Evolutionary conservation across 2,113 vertebrate species (phyloP), one percentile per base, ranked within the genome.

Genomic region (Acrocephalus arundinaceus): DNA sequence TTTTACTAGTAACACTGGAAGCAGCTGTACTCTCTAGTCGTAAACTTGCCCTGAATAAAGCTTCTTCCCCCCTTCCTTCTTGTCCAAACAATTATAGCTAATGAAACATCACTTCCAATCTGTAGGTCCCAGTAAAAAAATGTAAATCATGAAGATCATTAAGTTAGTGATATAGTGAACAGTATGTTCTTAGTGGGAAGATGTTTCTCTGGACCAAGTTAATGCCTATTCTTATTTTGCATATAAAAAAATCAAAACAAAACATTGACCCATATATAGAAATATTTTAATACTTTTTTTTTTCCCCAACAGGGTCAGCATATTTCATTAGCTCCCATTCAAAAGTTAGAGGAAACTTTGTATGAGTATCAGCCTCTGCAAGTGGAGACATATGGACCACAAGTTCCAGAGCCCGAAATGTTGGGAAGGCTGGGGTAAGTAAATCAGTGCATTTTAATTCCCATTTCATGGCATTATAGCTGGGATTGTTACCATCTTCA

Each of bases 341-440:
- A 98, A 9, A 98, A 96, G 93, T 90, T 99, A 65, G 98, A 99
- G 77, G 99, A 99, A 95, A 95, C 97, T 54, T 96, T 99, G 15
- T 99, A 99, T 93, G 97, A 97, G 7, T 99, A 99, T 94, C 98
- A 98, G 10, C 98, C 99, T 45, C 94, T 99, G 81, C 97, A 98
- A 17, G 97, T 99, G 78, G 98, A 99, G 94, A 99, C 98, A 10
- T 98, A 97, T 4, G 99, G 99, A 72, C 99, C 99, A 7, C 90
- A 89, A 8, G 98, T 99, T 89, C 99, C 99, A 80, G 98, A 98
- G 51, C 96, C 98, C 94, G 99, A 99, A 84, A 97, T 98, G 84
- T 96, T 99, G 63, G 98, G 98, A 94, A 98, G 97, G 96, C 97
- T 98, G 21, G 99, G 99, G 99, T 99, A 98, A 98, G 98, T 94